Evolutionary conservation across 1,140 invertebrate genomes (phyloP).

Genomic region (Micrasema minimum): DNA sequence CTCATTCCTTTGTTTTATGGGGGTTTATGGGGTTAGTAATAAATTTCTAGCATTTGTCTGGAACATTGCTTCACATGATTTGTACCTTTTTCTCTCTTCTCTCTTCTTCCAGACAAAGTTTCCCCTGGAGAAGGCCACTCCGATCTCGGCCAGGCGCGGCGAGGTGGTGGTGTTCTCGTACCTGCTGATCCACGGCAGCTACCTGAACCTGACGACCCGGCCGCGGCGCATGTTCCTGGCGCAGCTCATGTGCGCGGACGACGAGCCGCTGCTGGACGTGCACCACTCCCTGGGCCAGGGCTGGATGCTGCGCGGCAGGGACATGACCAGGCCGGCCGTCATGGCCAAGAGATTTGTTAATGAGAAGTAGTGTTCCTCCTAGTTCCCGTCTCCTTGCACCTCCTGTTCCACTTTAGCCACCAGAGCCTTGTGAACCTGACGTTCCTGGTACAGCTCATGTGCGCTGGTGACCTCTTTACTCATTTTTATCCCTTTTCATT

Average conservation of each 20-base stretch:
- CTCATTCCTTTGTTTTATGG: no score
- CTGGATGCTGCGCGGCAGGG: constrained; percentile 65
- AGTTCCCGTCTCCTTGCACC: no score
- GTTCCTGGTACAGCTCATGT: no score
- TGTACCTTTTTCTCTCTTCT: no score
- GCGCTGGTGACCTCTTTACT: no score
- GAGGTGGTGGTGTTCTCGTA: constrained; percentile 73
- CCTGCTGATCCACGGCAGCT: constrained; percentile 71
- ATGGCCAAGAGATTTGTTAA: constrained; percentile 59
- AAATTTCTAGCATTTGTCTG: no score
- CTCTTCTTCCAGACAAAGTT: constrained; percentile 64
- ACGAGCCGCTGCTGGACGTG: constrained; percentile 62
- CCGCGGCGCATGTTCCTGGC: constrained; percentile 70
- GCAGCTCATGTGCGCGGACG: constrained; percentile 68
- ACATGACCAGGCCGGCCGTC: constrained; percentile 59
- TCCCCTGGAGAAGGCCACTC: constrained; percentile 67
- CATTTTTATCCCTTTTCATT: no score
- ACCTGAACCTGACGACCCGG: constrained; percentile 65
- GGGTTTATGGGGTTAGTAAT: no score
- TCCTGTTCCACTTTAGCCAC: no score
- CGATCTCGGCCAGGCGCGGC: constrained; percentile 67
- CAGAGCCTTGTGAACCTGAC: no score
- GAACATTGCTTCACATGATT: no score
- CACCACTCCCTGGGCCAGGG: constrained; percentile 67
- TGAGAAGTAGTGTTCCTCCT: no score